Evolutionary conservation across 1,140 invertebrate species (phyloP).

Genomic region (Drepana arcuata): DNA sequence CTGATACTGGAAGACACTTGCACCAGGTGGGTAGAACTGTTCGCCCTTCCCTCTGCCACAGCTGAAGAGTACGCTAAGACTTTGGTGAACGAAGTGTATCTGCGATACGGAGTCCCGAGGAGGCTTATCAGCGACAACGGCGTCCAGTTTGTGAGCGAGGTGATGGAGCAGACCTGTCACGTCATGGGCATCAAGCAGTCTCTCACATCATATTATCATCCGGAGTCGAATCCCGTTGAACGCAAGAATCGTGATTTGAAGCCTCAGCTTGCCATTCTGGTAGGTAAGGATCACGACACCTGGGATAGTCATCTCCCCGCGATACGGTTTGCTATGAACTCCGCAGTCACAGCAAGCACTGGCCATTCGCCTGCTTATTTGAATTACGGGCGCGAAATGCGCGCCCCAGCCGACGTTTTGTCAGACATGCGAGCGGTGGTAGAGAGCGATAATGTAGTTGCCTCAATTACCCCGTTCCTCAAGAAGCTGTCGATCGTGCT

Average conservation of each 20-base stretch:
- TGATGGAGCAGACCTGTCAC: slow-evolving; percentile 39
- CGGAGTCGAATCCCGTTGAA: slow-evolving; percentile 50
- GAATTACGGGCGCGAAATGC: slow-evolving; percentile 33
- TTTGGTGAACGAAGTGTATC: slow-evolving; percentile 17
- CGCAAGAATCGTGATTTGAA: slow-evolving; percentile 52
- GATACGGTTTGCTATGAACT: slow-evolving; percentile 55
- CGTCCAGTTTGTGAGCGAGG: slow-evolving; percentile 23
- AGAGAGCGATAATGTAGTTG: slow-evolving; percentile 19
- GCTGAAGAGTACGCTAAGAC: slow-evolving; percentile 25
- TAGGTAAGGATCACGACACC: slow-evolving; percentile 30
- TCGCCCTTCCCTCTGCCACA: slow-evolving; percentile 11
- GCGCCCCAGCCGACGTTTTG: slow-evolving; percentile 11
- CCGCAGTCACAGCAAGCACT: slow-evolving; percentile 39
- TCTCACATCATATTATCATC: slow-evolving; percentile 40
- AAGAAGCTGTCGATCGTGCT: slow-evolving; percentile 9
- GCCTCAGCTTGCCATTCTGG: slow-evolving; percentile 34
- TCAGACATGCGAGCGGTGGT: slow-evolving; percentile 18
- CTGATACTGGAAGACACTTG: slow-evolving; percentile 16
- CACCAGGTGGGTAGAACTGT: slow-evolving; percentile 28
- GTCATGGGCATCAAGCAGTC: slow-evolving; percentile 31
- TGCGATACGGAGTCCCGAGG: slow-evolving; percentile 25
- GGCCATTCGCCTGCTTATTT: slow-evolving; percentile 52
- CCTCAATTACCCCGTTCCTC: slow-evolving; percentile 22
- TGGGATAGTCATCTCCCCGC: slow-evolving; percentile 44
- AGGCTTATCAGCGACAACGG: slow-evolving; percentile 36